phyloP scores from a whole-genome alignment of 2,888 invertebrate species.

The Pandemis corylana region DNA sequence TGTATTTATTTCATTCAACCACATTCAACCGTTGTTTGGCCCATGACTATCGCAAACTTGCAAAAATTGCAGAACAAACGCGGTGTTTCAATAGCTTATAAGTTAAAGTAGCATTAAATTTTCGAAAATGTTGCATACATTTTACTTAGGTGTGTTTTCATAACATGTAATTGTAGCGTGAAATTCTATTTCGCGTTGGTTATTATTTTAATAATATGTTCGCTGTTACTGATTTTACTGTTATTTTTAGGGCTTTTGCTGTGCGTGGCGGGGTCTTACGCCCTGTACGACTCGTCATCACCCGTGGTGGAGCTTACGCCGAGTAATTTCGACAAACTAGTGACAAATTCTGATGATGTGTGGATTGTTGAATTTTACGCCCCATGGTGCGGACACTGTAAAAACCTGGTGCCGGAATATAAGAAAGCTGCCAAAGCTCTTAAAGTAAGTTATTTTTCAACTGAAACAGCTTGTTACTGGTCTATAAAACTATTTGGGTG shows the following conservation, averaged over 20 bases:
- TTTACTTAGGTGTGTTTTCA: conserved; percentile 72
- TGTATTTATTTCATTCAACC: conserved; percentile 56
- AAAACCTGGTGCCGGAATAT: conserved; percentile 96
- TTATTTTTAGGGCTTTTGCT: conserved; percentile 72
- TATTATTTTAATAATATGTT: conserved; percentile 53
- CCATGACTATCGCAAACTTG: conserved; percentile 52
- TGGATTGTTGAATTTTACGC: conserved; percentile 99
- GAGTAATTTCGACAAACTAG: conserved; percentile 93
- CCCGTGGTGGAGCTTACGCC: conserved; percentile 95
- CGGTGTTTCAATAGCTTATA: conserved; percentile 49
- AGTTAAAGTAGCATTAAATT: conserved; percentile 56
- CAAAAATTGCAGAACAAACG: conserved; percentile 48
- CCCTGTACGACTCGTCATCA: conserved; percentile 88
- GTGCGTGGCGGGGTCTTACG: conserved; percentile 65
- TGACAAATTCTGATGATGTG: conserved; percentile 92
- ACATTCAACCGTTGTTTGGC: conserved; percentile 48
- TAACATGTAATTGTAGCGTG: conserved; percentile 61
- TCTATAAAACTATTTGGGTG: background rate
- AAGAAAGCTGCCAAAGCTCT: conserved; percentile 96
- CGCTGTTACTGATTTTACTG: conserved; percentile 46
- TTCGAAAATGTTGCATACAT: conserved; percentile 65
- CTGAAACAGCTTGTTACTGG: background rate
- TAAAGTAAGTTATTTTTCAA: conserved; percentile 85
- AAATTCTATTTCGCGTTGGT: conserved; percentile 51
- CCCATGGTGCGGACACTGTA: conserved; percentile 98